These are phyloP conservation scores for Percopsis omiscomaycus DNA, from an alignment of 2,797 vertebrate species.

Conservation along the genomic window DNA sequence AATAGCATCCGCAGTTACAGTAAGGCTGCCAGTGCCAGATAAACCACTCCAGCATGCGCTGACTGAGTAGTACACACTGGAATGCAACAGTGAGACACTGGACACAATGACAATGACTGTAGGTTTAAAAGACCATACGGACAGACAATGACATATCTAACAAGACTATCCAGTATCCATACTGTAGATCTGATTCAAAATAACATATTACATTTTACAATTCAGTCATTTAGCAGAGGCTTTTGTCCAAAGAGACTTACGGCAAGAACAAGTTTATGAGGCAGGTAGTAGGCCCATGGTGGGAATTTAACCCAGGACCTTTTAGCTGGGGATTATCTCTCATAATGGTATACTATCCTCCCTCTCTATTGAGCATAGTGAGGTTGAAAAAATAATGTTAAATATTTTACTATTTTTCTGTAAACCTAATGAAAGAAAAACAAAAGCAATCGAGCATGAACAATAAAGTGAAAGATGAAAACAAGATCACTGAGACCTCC, in stretches of 20 bases:
- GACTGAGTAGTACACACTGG: not conserved
- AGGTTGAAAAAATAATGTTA: no score
- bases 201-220: no score
- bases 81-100: conserved; percentile 7
- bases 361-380: no score
- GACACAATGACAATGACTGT: not conserved
- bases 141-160: not conserved
- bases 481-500: not conserved
- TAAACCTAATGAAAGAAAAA: not conserved
- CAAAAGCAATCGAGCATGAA: not conserved
- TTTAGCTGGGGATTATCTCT: no score
- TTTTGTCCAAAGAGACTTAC: no score
- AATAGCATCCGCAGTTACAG: conserved; percentile 41
- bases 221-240: no score
- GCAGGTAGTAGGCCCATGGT: no score
- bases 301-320: no score
- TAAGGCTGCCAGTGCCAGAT: conserved; percentile 24
- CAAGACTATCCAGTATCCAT: no score
- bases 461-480: not conserved
- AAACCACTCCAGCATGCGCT: conserved; percentile 4
- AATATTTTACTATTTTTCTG: not conserved
- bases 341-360: no score
- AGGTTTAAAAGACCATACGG: not conserved
- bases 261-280: no score
- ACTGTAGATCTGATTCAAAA: no score